Evolutionary conservation across 2,888 invertebrate species (phyloP).

Genomic region (Drosophila leonis): DNA sequence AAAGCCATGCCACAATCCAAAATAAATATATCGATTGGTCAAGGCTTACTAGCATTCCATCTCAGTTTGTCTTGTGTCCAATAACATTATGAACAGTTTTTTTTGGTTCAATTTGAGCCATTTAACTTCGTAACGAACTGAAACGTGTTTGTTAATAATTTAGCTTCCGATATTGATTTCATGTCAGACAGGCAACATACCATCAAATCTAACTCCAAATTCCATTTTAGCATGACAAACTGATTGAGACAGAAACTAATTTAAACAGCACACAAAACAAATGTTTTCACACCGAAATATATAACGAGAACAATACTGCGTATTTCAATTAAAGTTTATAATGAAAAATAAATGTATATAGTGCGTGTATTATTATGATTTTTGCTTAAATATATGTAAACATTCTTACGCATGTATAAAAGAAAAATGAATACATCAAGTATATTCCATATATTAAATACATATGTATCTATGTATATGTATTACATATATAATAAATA

Average conservation of each 20-base stretch:
- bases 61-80: neutral
- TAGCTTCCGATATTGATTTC: no score
- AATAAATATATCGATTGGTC: constrained; percentile 40
- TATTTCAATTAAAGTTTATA: neutral
- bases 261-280: neutral
- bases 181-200: no score
- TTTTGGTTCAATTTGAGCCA: constrained; percentile 3
- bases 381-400: neutral
- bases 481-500: neutral
- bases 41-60: constrained; percentile 4
- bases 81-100: neutral
- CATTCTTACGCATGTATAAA: neutral
- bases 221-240: neutral
- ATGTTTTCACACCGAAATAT: neutral
- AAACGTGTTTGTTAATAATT: neutral
- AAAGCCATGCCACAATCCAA: no score
- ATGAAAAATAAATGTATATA: neutral
- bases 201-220: no score
- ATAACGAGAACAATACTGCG: neutral
- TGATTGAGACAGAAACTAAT: neutral
- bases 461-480: no score
- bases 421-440: constrained; percentile 32
- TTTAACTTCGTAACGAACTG: constrained; percentile 1
- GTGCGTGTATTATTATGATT: neutral
- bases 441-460: constrained; percentile 2